phyloP scores from a whole-genome alignment of 64 coral and sea anemone species.

The Porites lutea region DNA sequence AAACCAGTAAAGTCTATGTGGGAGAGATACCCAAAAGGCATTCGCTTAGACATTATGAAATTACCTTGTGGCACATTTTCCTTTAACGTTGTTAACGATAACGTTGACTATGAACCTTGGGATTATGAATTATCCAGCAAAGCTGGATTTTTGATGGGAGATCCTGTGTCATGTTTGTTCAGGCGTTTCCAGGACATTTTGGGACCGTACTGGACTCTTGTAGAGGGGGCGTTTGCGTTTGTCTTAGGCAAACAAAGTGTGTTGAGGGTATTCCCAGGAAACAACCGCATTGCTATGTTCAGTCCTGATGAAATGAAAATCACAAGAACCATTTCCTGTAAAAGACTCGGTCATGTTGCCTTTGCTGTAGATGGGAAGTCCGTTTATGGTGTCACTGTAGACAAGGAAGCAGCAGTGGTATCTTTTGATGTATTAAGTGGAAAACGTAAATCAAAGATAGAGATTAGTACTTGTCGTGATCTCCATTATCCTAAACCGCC shows the following conservation, averaged over 20 bases:
- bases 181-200: too few species aligned
- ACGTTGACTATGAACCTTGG: too few species aligned
- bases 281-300: neutral
- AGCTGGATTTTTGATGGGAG: too few species aligned
- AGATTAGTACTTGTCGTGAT: neutral
- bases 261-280: neutral
- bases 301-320: neutral
- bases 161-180: too few species aligned
- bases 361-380: neutral
- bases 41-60: too few species aligned
- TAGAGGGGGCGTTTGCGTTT: neutral
- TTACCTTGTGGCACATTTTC: too few species aligned
- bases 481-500: neutral
- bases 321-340: neutral
- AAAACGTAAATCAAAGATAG: neutral
- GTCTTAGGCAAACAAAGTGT: neutral
- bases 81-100: too few species aligned
- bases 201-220: too few species aligned
- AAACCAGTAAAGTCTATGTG: too few species aligned
- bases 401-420: neutral
- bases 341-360: neutral
- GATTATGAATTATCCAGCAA: too few species aligned
- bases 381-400: neutral
- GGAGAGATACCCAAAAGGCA: too few species aligned
- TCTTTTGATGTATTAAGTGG: neutral